These are phyloP conservation scores for Gnatocerus cornutus DNA, from an alignment of 2,888 invertebrate species.

Conservation along the genomic window DNA sequence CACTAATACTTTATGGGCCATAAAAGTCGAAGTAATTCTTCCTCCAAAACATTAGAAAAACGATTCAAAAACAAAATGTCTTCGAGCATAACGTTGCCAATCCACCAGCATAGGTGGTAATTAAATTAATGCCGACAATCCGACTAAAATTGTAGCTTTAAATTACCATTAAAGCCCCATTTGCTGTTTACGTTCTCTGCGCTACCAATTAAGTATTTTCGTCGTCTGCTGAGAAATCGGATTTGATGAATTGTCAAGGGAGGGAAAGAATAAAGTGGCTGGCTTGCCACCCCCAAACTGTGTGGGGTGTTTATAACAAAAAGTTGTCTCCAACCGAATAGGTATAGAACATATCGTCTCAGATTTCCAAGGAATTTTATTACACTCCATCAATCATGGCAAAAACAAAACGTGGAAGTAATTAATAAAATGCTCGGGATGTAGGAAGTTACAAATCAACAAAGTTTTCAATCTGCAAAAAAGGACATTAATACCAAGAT, in stretches of 20 bases:
- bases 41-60: no score
- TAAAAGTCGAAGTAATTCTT: no score
- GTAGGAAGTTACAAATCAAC: constrained; percentile 1
- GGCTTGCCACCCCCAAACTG: constrained; percentile 8
- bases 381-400: constrained; percentile 30
- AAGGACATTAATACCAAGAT: constrained; percentile 5
- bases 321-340: constrained; percentile 15
- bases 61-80: no score
- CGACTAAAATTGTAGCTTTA: constrained; percentile 17
- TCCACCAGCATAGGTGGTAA: constrained; percentile 23
- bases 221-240: constrained; percentile 11
- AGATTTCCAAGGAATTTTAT: constrained; percentile 26
- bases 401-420: constrained; percentile 14
- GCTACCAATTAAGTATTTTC: constrained; percentile 22
- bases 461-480: constrained; percentile 3
- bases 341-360: constrained; percentile 33
- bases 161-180: constrained; percentile 16
- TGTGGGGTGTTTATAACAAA: constrained; percentile 19
- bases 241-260: constrained; percentile 29
- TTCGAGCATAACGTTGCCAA: constrained; percentile 10
- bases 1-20: no score
- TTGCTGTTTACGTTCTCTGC: constrained; percentile 19
- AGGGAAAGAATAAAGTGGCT: constrained; percentile 23
- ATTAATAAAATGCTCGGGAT: constrained; percentile 24
- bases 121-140: constrained; percentile 32